Conservation (phyloP, 1,140 invertebrate genomes). For the Ips nitidus region DNA sequence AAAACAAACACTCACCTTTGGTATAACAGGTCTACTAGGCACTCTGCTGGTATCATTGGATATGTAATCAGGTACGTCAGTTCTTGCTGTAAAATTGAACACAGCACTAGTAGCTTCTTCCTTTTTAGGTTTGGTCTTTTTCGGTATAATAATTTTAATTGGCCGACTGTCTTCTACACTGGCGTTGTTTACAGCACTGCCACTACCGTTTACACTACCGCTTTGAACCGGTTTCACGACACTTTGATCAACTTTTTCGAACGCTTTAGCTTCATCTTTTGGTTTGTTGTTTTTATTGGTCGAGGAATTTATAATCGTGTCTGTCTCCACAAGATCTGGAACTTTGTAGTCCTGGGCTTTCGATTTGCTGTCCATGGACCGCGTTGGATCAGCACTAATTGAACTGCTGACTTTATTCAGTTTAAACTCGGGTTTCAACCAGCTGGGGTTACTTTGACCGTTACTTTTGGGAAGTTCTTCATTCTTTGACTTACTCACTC, state of each 20-base stretch:
- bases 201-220: constrained; percentile 3
- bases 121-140: constrained; percentile 39
- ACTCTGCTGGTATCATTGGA: constrained; percentile 80
- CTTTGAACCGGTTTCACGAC: constrained; percentile 43
- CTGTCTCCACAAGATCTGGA: constrained; percentile 4
- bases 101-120: constrained; percentile 65
- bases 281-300: not conserved
- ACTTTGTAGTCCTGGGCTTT: not conserved
- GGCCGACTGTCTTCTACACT: constrained; percentile 12
- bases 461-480: not conserved
- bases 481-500: not conserved
- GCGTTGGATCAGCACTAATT: constrained; percentile 1
- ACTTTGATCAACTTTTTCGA: constrained; percentile 11
- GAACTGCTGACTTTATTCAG: constrained; percentile 4
- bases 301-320: not conserved
- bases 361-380: not conserved
- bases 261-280: not conserved
- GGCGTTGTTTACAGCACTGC: constrained; percentile 4
- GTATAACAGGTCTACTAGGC: constrained; percentile 66
- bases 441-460: not conserved
- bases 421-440: constrained; percentile 4
- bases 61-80: constrained; percentile 86
- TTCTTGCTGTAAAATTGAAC: constrained; percentile 82
- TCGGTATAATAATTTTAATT: constrained; percentile 38
- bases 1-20: constrained; percentile 61